Percentiles rank a stretch among this genome's conserved stretches.
phyloP scores from a whole-genome alignment of 2,797 vertebrate species.

The Gephyroberyx darwinii region DNA sequence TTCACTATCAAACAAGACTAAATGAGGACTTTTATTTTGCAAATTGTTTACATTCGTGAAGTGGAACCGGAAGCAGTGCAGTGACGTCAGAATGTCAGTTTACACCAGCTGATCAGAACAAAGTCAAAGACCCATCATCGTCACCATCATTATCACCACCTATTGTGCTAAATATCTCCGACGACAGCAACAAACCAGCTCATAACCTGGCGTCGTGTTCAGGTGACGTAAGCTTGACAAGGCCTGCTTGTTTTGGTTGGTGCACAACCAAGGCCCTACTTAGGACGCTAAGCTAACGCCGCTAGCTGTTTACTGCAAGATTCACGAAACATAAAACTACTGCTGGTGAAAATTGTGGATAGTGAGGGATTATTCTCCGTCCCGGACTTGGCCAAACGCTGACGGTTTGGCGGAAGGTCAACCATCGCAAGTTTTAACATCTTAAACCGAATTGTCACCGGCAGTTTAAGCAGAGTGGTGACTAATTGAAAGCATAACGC shows the following conservation, averaged over 20 bases:
- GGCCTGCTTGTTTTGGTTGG: not conserved
- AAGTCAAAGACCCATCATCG: not conserved
- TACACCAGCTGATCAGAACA: constrained; percentile 74
- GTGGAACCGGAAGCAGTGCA: not conserved
- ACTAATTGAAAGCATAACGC: not conserved
- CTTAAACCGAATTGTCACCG: no score
- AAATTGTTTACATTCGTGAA: no score
- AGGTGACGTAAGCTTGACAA: not conserved
- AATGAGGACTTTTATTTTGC: no score
- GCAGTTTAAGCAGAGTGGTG: not conserved
- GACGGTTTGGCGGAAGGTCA: not conserved
- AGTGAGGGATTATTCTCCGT: not conserved
- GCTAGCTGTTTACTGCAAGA: constrained; percentile 5
- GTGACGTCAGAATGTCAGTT: constrained; percentile 64
- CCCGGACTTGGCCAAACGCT: not conserved
- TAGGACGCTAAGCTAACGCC: constrained; percentile 59
- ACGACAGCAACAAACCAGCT: accelerated
- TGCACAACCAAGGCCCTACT: constrained; percentile 35
- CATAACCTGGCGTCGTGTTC: not conserved
- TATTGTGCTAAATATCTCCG: not conserved
- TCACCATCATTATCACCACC: not conserved
- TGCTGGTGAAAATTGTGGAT: constrained; percentile 30
- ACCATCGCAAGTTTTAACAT: not conserved
- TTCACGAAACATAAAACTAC: constrained; percentile 1
- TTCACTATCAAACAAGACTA: no score